Evolutionary conservation across 2,797 vertebrate genomes (phyloP), one percentile per base, ranked within the genome.

Genomic region (Anguilla pacifica): DNA sequence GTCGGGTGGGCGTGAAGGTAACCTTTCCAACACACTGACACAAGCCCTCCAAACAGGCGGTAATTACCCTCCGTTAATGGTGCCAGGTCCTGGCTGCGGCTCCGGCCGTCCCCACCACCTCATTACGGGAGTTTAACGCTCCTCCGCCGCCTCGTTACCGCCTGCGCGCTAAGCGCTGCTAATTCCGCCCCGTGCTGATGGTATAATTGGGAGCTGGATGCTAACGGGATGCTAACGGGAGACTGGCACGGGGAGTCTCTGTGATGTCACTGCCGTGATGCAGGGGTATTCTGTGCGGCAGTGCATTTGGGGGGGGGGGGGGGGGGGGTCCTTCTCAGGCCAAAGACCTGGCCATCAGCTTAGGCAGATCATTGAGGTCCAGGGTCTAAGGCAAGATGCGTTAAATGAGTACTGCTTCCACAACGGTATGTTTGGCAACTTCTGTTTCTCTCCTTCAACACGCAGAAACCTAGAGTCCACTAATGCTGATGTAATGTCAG

Each of bases 51-150:
- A 92, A 94, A 94, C 93, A 95, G 92, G 94, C 93, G 83, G 92
- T 96, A 95, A 96, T 96, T 96, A 95, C 93, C 94, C 93, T 92
- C 95, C 94, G 95, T 95, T 95, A 95, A 91, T 91, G 90, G 91
- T 93, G 93, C 89, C 90, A 92, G 93, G 93, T 90, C 90, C 92
- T 90, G 89, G 92, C 90, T 89, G 64, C 86, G 89, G 90, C 92
- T 90, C 91, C 91, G 28, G 77, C 90, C 86, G 90, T 64, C 88
- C 91, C 92, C 91, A 91, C 90, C 93, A 93, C 92, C 94, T 96
- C 94, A 96, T 96, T 96, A 97, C 92, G 91, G 28, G 92, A 88
- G 93, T 91, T 92, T 88, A 91, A 90, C 89, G 87, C 88, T 39
- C 91, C 90, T 90, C 92, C 91, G 91, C 91, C 89, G 86, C 92